These are phyloP conservation scores for Hirundo rustica DNA, from an alignment of 2,797 vertebrate genomes.

Conservation along the genomic window DNA sequence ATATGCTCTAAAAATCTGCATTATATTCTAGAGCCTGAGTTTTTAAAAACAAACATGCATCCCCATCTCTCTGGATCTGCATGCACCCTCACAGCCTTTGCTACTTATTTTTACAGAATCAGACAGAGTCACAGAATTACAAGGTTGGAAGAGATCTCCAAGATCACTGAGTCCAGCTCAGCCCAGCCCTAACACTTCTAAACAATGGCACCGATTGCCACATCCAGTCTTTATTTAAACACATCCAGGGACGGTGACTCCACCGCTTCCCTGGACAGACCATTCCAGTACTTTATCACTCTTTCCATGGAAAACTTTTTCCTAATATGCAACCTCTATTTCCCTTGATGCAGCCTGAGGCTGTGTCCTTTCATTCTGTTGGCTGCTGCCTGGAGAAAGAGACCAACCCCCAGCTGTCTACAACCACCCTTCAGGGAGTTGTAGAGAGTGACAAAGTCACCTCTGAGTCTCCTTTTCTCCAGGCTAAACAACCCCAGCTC, in stretches of 20 bases:
- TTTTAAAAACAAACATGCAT: neutral
- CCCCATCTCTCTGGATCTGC: neutral
- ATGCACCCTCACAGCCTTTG: neutral
- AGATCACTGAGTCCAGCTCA: neutral
- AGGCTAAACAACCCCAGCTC: neutral
- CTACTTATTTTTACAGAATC: neutral
- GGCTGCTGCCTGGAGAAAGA: no score
- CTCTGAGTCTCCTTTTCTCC: neutral
- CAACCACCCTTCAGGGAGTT: neutral
- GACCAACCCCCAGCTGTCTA: neutral
- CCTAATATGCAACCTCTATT: neutral
- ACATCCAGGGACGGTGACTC: neutral
- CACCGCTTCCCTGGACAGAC: neutral
- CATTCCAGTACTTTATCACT: neutral
- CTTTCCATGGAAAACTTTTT: neutral
- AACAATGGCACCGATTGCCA: neutral
- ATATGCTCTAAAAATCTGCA: neutral
- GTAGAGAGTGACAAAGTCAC: neutral
- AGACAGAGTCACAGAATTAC: neutral
- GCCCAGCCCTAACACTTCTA: neutral
- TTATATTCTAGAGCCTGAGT: neutral
- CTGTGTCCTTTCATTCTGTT: no score
- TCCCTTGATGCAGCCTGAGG: no score
- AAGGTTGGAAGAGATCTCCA: neutral
- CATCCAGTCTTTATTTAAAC: neutral